Conservation (phyloP, 1,140 invertebrate species). For the Oryctes rhinoceros region DNA sequence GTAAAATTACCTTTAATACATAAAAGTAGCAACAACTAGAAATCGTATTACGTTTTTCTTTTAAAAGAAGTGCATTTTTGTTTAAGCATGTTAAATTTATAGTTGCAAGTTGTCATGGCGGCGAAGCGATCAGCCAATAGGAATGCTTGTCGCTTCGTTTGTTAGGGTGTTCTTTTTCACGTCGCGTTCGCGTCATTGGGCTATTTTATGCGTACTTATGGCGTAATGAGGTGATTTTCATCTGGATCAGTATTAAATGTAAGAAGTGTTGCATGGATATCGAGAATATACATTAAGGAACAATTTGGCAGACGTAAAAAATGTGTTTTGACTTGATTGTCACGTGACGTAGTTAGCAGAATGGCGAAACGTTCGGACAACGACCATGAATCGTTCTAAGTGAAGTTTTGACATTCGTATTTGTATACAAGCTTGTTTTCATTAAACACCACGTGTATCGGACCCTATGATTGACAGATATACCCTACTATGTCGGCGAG, state of each 20-base stretch:
- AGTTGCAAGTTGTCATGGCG: constrained; percentile 69
- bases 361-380: constrained; percentile 69
- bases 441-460: constrained; percentile 61
- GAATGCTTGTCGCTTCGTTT: constrained; percentile 66
- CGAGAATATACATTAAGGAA: constrained; percentile 40
- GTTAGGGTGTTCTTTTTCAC: constrained; percentile 61
- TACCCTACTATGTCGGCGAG: constrained; percentile 77
- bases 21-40: neutral
- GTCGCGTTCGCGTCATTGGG: constrained; percentile 69
- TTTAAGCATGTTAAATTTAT: constrained; percentile 46
- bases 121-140: constrained; percentile 68
- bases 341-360: constrained; percentile 69
- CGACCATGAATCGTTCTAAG: constrained; percentile 66
- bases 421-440: constrained; percentile 70
- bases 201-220: constrained; percentile 64
- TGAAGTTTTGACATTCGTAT: constrained; percentile 68
- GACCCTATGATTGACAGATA: constrained; percentile 58
- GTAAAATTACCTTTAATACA: constrained; percentile 45
- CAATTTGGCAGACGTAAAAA: constrained; percentile 50
- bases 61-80: constrained; percentile 36
- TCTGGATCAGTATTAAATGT: constrained; percentile 37
- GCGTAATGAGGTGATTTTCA: constrained; percentile 49
- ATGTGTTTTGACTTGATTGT: constrained; percentile 62
- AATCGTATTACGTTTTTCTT: constrained; percentile 21
- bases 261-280: constrained; percentile 40